Percentiles rank a stretch among this genome's conserved stretches.
phyloP scores from a whole-genome alignment of 2,797 vertebrate genomes.

The Spatula clypeata region DNA sequence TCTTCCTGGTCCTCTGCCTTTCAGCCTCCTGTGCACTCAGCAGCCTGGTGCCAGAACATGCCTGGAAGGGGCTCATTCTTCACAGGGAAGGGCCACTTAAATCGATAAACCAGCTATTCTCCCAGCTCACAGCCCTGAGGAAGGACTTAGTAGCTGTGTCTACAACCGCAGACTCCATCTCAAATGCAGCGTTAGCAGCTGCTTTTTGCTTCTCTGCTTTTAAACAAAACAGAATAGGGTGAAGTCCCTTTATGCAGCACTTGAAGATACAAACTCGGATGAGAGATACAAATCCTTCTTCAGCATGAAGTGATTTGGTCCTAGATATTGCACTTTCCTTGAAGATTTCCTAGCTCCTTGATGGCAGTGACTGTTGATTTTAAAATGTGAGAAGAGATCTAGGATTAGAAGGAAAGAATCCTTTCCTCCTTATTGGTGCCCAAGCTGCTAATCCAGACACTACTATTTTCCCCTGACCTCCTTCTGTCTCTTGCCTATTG shows the following conservation, averaged over 20 bases:
- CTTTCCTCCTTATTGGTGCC: not conserved
- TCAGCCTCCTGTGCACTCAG: not conserved
- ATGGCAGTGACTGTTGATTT: not conserved
- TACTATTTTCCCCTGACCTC: not conserved
- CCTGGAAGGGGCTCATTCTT: constrained; percentile 34
- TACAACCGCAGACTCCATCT: not conserved
- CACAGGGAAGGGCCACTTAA: not conserved
- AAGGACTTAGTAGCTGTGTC: not conserved
- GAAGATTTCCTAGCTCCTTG: not conserved
- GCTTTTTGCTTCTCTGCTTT: not conserved
- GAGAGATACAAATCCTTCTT: not conserved
- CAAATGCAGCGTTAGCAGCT: not conserved
- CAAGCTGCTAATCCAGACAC: not conserved
- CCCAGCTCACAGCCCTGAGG: not conserved
- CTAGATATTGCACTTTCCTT: not conserved
- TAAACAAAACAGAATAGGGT: not conserved
- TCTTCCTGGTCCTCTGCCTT: not conserved
- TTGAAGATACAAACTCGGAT: not conserved
- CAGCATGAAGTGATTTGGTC: not conserved
- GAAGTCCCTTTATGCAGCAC: not conserved
- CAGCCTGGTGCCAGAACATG: not conserved
- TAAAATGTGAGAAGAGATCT: not conserved
- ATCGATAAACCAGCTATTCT: not conserved
- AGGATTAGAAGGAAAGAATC: not conserved
- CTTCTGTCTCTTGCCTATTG: not conserved